phyloP scores from a whole-genome alignment of 1,140 invertebrate species.

The Bombus turneri region DNA sequence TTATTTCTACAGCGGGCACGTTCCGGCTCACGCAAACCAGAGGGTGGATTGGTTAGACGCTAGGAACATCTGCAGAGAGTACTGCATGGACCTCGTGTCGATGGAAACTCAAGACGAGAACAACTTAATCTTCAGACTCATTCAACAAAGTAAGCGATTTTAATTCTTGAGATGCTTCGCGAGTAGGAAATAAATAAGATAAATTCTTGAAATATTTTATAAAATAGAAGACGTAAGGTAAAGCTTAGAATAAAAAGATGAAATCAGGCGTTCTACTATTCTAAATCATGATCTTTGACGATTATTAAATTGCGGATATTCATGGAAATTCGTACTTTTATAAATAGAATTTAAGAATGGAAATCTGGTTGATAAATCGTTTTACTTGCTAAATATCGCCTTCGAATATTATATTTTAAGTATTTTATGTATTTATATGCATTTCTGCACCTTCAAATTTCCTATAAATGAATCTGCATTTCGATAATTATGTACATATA shows the following conservation, averaged over 20 bases:
- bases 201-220: not conserved
- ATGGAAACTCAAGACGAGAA: slow-evolving; percentile 95
- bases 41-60: slow-evolving; percentile 95
- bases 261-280: no score
- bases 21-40: slow-evolving; percentile 88
- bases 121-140: slow-evolving; percentile 92
- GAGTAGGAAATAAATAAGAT: not conserved
- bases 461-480: no score
- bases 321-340: no score
- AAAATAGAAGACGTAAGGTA: not conserved
- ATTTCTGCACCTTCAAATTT: no score
- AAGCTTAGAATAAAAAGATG: not conserved
- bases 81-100: slow-evolving; percentile 95
- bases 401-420: no score
- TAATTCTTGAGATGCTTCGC: not conserved
- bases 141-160: slow-evolving; percentile 89
- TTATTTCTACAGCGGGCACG: slow-evolving; percentile 94
- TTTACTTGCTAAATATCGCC: no score
- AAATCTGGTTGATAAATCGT: no score
- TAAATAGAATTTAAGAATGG: no score
- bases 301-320: no score
- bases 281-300: no score
- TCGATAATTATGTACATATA: no score
- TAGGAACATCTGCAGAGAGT: slow-evolving; percentile 93
- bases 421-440: no score